phyloP scores from a whole-genome alignment of 2,888 invertebrate species.

The Aspidapion aeneum region DNA sequence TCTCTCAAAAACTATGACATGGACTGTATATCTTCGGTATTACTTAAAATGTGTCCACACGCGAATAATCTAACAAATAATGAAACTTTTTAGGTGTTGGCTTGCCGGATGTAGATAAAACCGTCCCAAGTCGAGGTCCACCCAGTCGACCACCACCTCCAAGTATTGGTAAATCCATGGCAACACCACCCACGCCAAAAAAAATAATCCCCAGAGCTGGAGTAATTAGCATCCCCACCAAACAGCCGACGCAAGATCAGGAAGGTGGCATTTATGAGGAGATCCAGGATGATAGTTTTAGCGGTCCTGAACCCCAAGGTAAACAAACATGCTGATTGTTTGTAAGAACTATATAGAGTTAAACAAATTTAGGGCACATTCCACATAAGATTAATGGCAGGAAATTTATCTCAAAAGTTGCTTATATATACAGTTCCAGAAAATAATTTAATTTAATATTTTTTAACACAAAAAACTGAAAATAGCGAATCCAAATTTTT shows the following conservation, averaged over 20 bases:
- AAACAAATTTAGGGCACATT: neutral
- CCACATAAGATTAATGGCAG: neutral
- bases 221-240: slow-evolving; percentile 50
- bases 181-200: slow-evolving; percentile 53
- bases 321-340: slow-evolving; percentile 44
- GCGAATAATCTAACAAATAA: too few species aligned
- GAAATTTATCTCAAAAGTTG: too few species aligned
- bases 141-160: slow-evolving; percentile 55
- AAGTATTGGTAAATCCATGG: slow-evolving; percentile 27
- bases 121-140: slow-evolving; percentile 40
- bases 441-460: too few species aligned
- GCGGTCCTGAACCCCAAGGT: slow-evolving; percentile 55
- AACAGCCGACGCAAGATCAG: slow-evolving; percentile 41
- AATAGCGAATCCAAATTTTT: too few species aligned
- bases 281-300: slow-evolving; percentile 50
- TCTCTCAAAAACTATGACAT: too few species aligned
- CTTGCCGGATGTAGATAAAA: slow-evolving; percentile 50
- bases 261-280: slow-evolving; percentile 55
- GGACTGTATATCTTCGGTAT: too few species aligned
- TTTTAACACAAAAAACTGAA: too few species aligned
- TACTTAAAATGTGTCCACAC: too few species aligned
- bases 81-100: slow-evolving; percentile 44
- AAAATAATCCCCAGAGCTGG: slow-evolving; percentile 46
- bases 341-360: neutral
- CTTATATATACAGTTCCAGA: too few species aligned